These are phyloP conservation scores for Melanargia galathea DNA, from an alignment of 2,888 invertebrate species.

Conservation along the genomic window DNA sequence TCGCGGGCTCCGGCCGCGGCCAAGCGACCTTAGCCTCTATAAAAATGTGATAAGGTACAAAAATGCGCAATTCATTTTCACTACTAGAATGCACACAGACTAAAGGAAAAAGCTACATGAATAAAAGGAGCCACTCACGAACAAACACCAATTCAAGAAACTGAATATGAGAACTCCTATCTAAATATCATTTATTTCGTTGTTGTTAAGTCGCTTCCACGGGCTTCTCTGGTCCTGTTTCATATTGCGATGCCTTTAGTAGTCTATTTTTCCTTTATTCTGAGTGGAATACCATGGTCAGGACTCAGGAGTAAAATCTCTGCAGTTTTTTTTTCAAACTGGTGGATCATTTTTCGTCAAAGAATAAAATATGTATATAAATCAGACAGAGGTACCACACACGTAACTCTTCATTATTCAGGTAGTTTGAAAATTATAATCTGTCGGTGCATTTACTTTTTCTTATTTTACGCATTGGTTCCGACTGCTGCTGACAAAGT, in stretches of 20 bases:
- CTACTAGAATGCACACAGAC: constrained; percentile 34
- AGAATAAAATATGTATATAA: neutral
- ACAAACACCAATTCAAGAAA: neutral
- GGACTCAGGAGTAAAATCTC: neutral
- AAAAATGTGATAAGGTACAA: constrained; percentile 42
- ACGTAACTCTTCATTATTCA: neutral
- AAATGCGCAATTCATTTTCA: constrained; percentile 32
- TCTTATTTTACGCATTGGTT: too few relatives aligned
- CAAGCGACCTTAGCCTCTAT: constrained; percentile 41
- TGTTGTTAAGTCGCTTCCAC: neutral
- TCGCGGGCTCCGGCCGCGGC: constrained; percentile 41
- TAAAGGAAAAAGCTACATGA: constrained; percentile 19
- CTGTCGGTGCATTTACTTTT: too few relatives aligned
- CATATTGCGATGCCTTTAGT: neutral
- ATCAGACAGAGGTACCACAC: neutral
- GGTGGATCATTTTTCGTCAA: neutral
- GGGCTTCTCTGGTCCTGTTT: neutral
- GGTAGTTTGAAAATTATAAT: neutral
- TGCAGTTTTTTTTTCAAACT: neutral
- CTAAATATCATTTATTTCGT: neutral
- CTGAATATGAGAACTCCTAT: neutral
- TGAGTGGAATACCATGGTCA: neutral
- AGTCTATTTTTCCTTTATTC: constrained; percentile 7
- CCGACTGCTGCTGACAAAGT: too few relatives aligned
- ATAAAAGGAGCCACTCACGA: neutral